Base-by-base conservation (phyloP, 2,888 invertebrate genomes). In the Idaea aversata region DNA sequence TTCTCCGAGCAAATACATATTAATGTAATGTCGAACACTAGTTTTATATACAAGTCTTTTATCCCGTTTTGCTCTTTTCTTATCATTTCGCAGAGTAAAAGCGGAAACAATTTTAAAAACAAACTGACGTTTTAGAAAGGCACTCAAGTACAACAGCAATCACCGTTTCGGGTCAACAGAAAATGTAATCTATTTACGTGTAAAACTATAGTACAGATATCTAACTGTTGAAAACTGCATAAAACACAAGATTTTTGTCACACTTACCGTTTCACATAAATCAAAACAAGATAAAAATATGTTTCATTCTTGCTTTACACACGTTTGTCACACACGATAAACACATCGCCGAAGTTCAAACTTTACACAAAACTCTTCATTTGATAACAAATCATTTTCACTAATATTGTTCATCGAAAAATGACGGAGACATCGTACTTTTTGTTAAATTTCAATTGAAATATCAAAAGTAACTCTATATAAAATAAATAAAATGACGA, bases 301-400 rank as follows among this genome's bases (percentile, higher is more conserved):
- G 90, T 89, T 90, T 90, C 89, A 88, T 91, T 87, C 85, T 90
- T 77, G 82, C 88, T 81, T 88, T 91, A 79, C 47, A 86, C 85
- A 82, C 83, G 82, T 88, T 86, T 88, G 87, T 84, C 85, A 87
- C 91, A 91, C 90, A 91, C 88, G 84, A 2, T 25, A 81, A 73
- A 81, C 80, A 81, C 73, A 78, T 76, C 73, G 71, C 70, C 69
- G 69, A 73, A 77, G 76, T 74, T 68, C 72, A 70, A 75, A 72
- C 70, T 75, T 75, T 65, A 70, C 67, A 69, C 47, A 47, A 67
- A 73, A 57, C 25, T 34, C 15, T 35, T 34, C 5, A 35, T n/a
- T 34, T 5, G 15, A 34, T 7, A 61, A 61, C 47, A 7, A 47
- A 47, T 47, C 47, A 47, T 47, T 47, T 47, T 47, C 47, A 47